Conservation (phyloP, 1,140 invertebrate genomes). For the Lepidurus arcticus region DNA sequence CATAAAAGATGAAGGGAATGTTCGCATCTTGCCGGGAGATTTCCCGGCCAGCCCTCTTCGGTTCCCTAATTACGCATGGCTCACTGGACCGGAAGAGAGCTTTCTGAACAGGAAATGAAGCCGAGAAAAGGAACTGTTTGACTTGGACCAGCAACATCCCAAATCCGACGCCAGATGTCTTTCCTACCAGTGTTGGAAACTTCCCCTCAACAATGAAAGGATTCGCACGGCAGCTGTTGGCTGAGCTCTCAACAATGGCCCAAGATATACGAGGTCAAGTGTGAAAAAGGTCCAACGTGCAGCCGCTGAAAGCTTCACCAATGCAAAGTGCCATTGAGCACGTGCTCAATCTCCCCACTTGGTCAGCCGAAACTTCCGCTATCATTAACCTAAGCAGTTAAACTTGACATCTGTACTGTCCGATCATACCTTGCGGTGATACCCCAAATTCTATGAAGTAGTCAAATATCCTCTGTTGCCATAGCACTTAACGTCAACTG, state of each 20-base stretch:
- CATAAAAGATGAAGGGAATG: background rate
- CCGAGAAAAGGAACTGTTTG: no score
- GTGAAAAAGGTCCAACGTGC: background rate
- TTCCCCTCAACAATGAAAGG: background rate
- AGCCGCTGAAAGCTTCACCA: background rate
- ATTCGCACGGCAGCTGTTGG: background rate
- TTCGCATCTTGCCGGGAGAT: background rate
- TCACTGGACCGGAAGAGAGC: constrained; percentile 8
- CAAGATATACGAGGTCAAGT: background rate
- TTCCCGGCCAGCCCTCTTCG: background rate
- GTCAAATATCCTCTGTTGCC: no score
- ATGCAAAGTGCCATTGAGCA: background rate
- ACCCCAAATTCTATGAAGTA: no score
- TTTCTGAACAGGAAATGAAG: background rate
- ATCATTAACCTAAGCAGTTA: no score
- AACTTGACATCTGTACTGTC: no score
- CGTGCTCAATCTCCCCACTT: background rate
- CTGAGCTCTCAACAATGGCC: background rate
- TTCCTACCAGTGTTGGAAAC: no score
- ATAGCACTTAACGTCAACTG: no score
- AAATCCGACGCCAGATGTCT: no score
- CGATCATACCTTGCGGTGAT: no score
- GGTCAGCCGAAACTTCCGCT: background rate
- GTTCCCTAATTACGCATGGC: background rate
- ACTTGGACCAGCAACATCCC: no score